Evolutionary conservation across 2,888 invertebrate genomes (phyloP), one percentile per base, ranked within the genome.

Genomic region (Trichacis sp.): DNA sequence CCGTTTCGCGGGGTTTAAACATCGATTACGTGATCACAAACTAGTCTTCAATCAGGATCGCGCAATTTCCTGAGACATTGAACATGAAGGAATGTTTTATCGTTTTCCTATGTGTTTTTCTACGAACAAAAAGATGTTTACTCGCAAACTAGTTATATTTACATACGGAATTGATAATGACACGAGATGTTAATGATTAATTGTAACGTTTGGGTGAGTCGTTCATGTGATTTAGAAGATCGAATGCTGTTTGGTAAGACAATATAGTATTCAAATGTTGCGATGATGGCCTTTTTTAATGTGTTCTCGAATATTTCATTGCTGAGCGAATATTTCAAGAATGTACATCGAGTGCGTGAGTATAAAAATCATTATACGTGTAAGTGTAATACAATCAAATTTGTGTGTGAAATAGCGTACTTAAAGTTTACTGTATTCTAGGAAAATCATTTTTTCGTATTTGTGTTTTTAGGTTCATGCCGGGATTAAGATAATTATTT

Each of bases 271-370:
- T 57, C 55, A 45, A 54, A 19, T 56, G 55, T 17, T 57, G 51
- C 52, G 53, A 64, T 64, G 66, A 8, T 24, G 8, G 66, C 66
- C 64, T 69, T 67, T 69, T 66, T 49, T 36, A 59, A 66, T 54
- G 43, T 57, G 49, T 58, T 58, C 49, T 51, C 54, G 40, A 40
- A 57, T 59, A 54, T 47, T 52, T 61, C 50, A 55, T 49, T 51
- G 45, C 36, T 30, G 29, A 24, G n/a, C 17, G 19, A 29, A 46
- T 18, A 36, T 33, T 11, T 8, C 9, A 24, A 4, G 45, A 33
- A 29, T 52, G 11, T 17, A n/a, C n/a, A 17, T 15, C 47, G 15
- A 17, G 42, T 19, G 42, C 29, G 19, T 24, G 53, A 11, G 40
- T 18, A 20, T 2, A 33, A 18, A 11, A 12, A 20, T 20, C 33